These are phyloP conservation scores for Apogon talboti DNA, from an alignment of 2,797 vertebrate genomes.

Conservation along the genomic window DNA sequence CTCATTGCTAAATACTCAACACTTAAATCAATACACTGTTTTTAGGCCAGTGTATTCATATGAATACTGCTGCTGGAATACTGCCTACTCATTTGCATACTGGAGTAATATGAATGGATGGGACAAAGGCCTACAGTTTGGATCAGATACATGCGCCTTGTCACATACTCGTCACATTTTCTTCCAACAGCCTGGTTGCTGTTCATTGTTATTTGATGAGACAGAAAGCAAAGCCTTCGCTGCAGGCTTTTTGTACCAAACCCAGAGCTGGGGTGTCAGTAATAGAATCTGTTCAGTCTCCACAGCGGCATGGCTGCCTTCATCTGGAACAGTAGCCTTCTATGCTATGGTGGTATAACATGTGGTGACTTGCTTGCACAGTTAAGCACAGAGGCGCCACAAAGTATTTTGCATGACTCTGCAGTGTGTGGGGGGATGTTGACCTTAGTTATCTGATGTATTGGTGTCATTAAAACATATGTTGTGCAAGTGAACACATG, in stretches of 20 bases:
- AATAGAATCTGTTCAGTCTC: conserved; percentile 49
- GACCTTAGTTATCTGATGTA: conserved; percentile 1
- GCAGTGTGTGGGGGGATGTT: neutral
- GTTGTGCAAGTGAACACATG: conserved; percentile 34
- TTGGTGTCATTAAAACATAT: conserved; percentile 29
- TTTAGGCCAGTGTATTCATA: too few relatives aligned
- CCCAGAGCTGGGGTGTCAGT: conserved; percentile 39
- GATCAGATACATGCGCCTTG: neutral
- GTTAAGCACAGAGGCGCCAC: conserved; percentile 24
- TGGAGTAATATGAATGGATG: neutral
- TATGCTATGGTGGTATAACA: conserved; percentile 38
- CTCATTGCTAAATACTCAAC: too few relatives aligned
- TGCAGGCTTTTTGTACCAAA: conserved; percentile 50
- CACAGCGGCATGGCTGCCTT: conserved; percentile 13
- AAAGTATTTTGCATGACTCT: conserved; percentile 24
- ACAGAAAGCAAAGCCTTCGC: conserved; percentile 43
- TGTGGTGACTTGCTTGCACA: conserved; percentile 57
- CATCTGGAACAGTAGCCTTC: conserved; percentile 41
- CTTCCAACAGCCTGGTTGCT: conserved; percentile 8
- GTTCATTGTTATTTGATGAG: conserved; percentile 54
- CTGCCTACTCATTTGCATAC: neutral
- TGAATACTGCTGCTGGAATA: neutral
- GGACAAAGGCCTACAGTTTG: neutral
- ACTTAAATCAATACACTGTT: too few relatives aligned
- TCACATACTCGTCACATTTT: conserved; percentile 18